phyloP scores from a whole-genome alignment of 2,113 vertebrate species.

The Cololabis saira region DNA sequence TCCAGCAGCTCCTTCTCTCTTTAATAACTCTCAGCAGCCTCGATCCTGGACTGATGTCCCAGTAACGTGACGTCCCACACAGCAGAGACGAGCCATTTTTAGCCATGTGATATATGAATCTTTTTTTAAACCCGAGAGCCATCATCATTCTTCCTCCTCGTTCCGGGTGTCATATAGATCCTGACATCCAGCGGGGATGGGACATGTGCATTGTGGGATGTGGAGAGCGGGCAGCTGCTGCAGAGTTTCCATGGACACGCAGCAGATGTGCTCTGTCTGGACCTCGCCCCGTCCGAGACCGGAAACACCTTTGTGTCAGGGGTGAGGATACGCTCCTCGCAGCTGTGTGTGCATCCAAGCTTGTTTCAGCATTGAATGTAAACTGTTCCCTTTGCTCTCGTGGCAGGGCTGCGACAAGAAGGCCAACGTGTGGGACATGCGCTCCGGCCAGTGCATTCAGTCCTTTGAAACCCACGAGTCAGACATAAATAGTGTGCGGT shows the following conservation, averaged over 20 bases:
- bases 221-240: constrained; percentile 97
- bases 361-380: not conserved
- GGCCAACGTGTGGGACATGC: constrained; percentile 98
- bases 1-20: not conserved
- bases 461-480: constrained; percentile 99
- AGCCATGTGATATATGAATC: not conserved
- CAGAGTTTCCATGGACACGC: constrained; percentile 99
- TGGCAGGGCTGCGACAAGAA: constrained; percentile 97
- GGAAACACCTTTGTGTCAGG: constrained; percentile 98
- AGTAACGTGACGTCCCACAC: constrained; percentile 54
- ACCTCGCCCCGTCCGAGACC: constrained; percentile 96
- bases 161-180: constrained; percentile 81
- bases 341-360: not conserved
- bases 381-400: not conserved
- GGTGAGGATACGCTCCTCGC: constrained; percentile 78
- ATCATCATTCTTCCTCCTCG: constrained; percentile 1
- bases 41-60: constrained; percentile 22
- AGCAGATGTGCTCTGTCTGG: constrained; percentile 96
- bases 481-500: constrained; percentile 98
- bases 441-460: constrained; percentile 96
- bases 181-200: constrained; percentile 97
- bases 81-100: constrained; percentile 48
- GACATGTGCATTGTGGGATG: constrained; percentile 98
- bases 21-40: constrained; percentile 39
- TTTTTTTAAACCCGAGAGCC: not conserved